Evolutionary conservation across 2,113 vertebrate species (phyloP), one percentile per base, ranked within the genome.

Genomic region (Arvicanthis niloticus): DNA sequence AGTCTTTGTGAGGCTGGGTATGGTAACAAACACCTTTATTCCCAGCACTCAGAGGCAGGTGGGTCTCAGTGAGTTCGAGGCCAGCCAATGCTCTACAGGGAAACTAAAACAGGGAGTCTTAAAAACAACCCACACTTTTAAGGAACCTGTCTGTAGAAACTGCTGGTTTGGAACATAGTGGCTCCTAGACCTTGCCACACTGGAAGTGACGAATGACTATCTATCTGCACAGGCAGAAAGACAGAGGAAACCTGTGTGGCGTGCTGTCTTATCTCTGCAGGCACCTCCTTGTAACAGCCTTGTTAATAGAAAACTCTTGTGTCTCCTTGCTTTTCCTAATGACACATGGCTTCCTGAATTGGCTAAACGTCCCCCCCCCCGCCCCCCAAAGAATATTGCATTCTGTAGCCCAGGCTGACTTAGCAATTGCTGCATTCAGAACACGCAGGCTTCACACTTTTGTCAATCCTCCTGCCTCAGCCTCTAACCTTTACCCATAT

Each of bases 311-410:
- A 34, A 21, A 58, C 78, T n/a, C 51, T n/a, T 22, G 29, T 77
- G 75, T 51, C 76, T 58, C 17, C 21, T 53, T 37, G 22, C 21
- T 26, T 60, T 82, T 37, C n/a, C 11, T n/a, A 24, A 24, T 5
- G 5, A 22, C 53, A 82, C 53, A 58, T 16, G 13, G 22, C 21
- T 58, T 58, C 51, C 24, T 82, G n/a, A 82, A 82, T 40, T 82
- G 53, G 80, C 80, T 82, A n/a, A 58, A 81, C 10, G 3, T 12
- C 3, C 6, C 5, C 10, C 10, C 9, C 8, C 8, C 8, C 8
- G 0, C 9, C 2, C 19, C 34, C 5, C 4, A 5, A 58, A 58
- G 12, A 7, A 26, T 40, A 40, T 13, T 24, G 53, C 19, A n/a
- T n/a, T 81, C 21, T 42, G 22, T 82, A 60, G 37, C 40, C 13